Conservation (phyloP, 2,113 vertebrate species). For the Tetrax tetrax region DNA sequence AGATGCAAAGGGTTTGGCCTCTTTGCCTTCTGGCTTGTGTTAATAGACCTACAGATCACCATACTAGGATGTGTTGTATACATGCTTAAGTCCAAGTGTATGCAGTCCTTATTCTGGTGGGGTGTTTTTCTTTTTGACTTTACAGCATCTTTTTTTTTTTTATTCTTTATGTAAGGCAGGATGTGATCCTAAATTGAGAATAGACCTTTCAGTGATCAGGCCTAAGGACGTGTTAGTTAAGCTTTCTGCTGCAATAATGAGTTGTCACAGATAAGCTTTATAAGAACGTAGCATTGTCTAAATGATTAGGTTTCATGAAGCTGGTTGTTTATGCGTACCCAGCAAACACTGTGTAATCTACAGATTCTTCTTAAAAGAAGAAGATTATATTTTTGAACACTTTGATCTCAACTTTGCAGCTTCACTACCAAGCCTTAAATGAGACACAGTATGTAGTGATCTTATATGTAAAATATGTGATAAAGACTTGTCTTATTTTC, state of each 20-base stretch:
- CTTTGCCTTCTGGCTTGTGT: neutral
- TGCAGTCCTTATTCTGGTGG: neutral
- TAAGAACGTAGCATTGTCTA: neutral
- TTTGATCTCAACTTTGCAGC: slow-evolving; percentile 51
- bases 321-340: neutral
- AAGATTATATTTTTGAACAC: neutral
- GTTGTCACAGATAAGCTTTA: slow-evolving; percentile 1
- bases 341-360: slow-evolving; percentile 11
- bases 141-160: neutral
- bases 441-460: slow-evolving; percentile 15
- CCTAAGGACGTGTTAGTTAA: neutral
- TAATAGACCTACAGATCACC: neutral
- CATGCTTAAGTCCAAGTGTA: neutral
- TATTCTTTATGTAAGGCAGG: neutral
- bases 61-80: neutral
- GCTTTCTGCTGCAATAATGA: neutral
- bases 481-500: slow-evolving; percentile 57
- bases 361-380: slow-evolving; percentile 6
- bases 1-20: neutral
- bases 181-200: neutral
- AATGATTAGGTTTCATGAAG: slow-evolving; percentile 1
- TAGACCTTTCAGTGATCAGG: neutral
- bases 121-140: neutral
- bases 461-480: slow-evolving; percentile 47
- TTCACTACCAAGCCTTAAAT: slow-evolving; percentile 8